Percentiles rank a stretch among this genome's conserved stretches.
These are phyloP conservation scores for Heliangelus exortis DNA, from an alignment of 2,797 vertebrate genomes.

Conservation along the genomic window DNA sequence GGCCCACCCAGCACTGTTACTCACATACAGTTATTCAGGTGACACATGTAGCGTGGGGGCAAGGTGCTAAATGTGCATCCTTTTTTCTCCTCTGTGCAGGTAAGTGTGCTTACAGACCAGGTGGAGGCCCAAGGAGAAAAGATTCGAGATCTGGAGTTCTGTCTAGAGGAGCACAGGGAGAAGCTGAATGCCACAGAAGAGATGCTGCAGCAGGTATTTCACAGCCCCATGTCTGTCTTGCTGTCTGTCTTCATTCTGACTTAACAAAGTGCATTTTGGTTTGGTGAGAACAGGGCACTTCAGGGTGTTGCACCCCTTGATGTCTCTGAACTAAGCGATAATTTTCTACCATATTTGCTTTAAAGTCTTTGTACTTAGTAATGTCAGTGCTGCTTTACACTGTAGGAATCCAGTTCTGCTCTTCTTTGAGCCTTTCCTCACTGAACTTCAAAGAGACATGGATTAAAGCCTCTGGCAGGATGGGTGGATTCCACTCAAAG, in stretches of 20 bases:
- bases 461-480: constrained; percentile 22
- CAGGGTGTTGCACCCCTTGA: neutral
- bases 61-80: neutral
- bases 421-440: neutral
- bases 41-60: neutral
- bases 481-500: constrained; percentile 18
- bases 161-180: constrained; percentile 95
- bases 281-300: neutral
- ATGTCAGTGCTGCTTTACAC: neutral
- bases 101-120: constrained; percentile 97
- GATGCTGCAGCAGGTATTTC: constrained; percentile 94
- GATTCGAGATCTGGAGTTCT: constrained; percentile 94
- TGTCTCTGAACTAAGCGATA: neutral
- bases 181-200: constrained; percentile 96
- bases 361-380: neutral
- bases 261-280: neutral
- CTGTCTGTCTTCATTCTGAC: neutral
- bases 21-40: neutral
- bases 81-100: constrained; percentile 76
- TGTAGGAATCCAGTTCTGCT: neutral
- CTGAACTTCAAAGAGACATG: constrained; percentile 34
- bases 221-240: neutral
- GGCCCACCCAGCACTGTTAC: neutral
- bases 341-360: neutral
- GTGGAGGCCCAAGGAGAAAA: constrained; percentile 99